A percentile compares a stretch with the other conserved stretches of the same genome.
Evolutionary conservation across 2,888 invertebrate genomes (phyloP).

Genomic region (Drosophila paranaensis): DNA sequence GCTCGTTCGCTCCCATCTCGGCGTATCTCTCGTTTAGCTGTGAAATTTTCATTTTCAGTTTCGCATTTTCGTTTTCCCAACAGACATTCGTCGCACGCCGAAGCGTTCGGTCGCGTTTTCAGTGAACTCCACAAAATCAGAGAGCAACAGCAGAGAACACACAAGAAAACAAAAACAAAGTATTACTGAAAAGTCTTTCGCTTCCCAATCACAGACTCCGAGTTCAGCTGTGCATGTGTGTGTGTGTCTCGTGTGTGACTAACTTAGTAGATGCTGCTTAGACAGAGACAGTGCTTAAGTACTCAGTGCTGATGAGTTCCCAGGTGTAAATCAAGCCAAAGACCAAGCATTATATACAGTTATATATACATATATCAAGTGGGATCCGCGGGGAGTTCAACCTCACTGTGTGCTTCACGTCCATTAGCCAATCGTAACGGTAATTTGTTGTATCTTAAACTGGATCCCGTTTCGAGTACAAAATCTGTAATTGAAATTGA

Average conservation of each 20-base stretch:
- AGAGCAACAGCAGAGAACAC: background rate
- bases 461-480: conserved; percentile 50
- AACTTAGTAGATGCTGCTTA: conserved; percentile 50
- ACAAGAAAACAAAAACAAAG: conserved; percentile 9
- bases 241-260: conserved; percentile 38
- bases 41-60: conserved; percentile 67
- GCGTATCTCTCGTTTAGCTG: conserved; percentile 19
- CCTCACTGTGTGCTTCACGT: conserved; percentile 4
- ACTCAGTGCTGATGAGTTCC: conserved; percentile 30
- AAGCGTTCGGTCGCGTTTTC: conserved; percentile 69
- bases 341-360: conserved; percentile 8
- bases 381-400: conserved; percentile 12
- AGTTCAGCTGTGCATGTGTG: conserved; percentile 18
- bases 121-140: conserved; percentile 17
- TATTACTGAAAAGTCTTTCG: conserved; percentile 17
- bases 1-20: conserved; percentile 28
- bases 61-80: conserved; percentile 67
- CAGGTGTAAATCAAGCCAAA: conserved; percentile 41
- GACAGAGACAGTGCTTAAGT: conserved; percentile 28
- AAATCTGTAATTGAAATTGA: conserved; percentile 75
- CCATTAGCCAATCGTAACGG: conserved; percentile 34
- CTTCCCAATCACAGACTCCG: conserved; percentile 45
- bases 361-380: conserved; percentile 2
- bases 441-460: conserved; percentile 33
- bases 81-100: conserved; percentile 71